A percentile compares a stretch with the other conserved stretches of the same genome.
Conservation (phyloP, 2,888 invertebrate species). For the Zaprionus obscuricornis region DNA sequence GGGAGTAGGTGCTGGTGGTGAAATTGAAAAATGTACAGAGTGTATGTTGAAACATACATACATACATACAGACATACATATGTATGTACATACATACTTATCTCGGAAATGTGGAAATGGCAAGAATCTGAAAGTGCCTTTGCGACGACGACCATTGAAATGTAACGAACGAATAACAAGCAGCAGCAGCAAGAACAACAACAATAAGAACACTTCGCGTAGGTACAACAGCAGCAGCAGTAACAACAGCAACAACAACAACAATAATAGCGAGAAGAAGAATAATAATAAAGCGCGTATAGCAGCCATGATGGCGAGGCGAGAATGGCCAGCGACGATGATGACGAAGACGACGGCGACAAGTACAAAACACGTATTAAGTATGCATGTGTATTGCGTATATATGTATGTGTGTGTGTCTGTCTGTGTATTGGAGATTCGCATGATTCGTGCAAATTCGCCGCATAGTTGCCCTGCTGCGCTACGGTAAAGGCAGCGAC, state of each 20-base stretch:
- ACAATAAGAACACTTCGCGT: constrained; percentile 45
- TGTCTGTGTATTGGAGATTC: constrained; percentile 69
- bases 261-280: constrained; percentile 25
- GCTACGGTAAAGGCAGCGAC: too few species aligned
- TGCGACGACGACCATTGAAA: constrained; percentile 14
- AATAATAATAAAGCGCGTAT: too few species aligned
- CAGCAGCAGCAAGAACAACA: constrained; percentile 15
- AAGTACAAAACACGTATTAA: constrained; percentile 79
- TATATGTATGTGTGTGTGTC: constrained; percentile 9
- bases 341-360: constrained; percentile 71
- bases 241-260: constrained; percentile 21
- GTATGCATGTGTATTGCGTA: constrained; percentile 48
- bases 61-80: too few species aligned
- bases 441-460: constrained; percentile 80
- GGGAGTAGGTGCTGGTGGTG: neutral
- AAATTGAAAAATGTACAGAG: neutral
- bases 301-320: constrained; percentile 60
- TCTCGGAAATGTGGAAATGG: constrained; percentile 11
- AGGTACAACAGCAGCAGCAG: constrained; percentile 25
- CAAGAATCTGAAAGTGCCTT: constrained; percentile 22
- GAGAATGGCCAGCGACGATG: constrained; percentile 55
- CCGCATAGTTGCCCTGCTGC: constrained; percentile 65
- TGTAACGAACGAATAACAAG: constrained; percentile 19
- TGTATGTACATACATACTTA: constrained; percentile 9
- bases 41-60: neutral